Percentiles rank a stretch among this genome's conserved stretches.
Evolutionary conservation across 2,797 vertebrate genomes (phyloP).

Genomic region (Silurus lanzhouensis): DNA sequence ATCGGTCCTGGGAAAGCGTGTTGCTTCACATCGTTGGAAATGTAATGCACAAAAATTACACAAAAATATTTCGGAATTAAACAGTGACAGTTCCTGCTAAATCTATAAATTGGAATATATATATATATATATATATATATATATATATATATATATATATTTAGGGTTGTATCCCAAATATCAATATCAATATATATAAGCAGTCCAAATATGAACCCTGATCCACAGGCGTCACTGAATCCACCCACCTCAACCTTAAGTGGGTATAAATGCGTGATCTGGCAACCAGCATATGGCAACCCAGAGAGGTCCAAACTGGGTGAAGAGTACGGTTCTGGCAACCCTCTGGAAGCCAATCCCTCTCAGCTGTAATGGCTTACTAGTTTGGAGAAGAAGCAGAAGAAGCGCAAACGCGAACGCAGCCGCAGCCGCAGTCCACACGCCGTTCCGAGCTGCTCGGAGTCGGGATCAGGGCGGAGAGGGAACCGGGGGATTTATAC

Average conservation of each 20-base stretch:
- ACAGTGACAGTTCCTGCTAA: not conserved
- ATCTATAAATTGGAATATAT: too few relatives aligned
- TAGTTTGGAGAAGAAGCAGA: constrained; percentile 15
- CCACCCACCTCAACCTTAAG: not conserved
- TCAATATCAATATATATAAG: too few relatives aligned
- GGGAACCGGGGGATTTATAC: not conserved
- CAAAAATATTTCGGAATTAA: not conserved
- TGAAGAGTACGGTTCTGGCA: not conserved
- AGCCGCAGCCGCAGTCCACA: too few relatives aligned
- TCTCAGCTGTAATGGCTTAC: constrained; percentile 39
- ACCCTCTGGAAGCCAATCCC: constrained; percentile 26
- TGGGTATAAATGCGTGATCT: not conserved
- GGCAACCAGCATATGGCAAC: constrained; percentile 11
- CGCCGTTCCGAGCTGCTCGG: too few relatives aligned
- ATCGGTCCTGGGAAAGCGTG: not conserved
- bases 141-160: too few relatives aligned
- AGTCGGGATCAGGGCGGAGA: not conserved
- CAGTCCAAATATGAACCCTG: too few relatives aligned
- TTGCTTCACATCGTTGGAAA: not conserved
- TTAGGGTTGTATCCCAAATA: too few relatives aligned
- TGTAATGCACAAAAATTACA: not conserved
- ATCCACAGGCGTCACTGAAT: too few relatives aligned
- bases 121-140: too few relatives aligned
- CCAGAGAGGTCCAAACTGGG: too few relatives aligned
- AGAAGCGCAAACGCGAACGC: not conserved